phyloP scores from a whole-genome alignment of 2,888 invertebrate species.

The Noctua comes region DNA sequence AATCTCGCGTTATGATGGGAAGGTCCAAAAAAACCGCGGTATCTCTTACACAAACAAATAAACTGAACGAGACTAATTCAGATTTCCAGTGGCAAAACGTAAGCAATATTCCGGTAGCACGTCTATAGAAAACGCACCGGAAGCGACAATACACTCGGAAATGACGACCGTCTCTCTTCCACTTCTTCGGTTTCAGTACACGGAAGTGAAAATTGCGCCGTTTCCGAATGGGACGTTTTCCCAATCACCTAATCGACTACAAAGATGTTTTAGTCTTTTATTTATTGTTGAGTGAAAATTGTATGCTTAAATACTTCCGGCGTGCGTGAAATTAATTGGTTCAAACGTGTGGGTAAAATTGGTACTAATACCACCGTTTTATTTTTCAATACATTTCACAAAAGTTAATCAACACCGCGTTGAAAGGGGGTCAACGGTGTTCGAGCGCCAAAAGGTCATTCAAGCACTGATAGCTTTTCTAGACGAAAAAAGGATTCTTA shows the following conservation, averaged over 20 bases:
- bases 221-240: slow-evolving; percentile 61
- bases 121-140: slow-evolving; percentile 63
- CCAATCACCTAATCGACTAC: slow-evolving; percentile 61
- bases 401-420: too few relatives aligned
- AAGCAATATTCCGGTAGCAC: slow-evolving; percentile 50
- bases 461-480: background rate
- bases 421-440: background rate
- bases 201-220: slow-evolving; percentile 63
- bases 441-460: background rate
- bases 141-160: slow-evolving; percentile 66
- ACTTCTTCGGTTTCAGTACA: slow-evolving; percentile 63
- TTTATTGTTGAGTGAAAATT: slow-evolving; percentile 26
- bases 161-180: slow-evolving; percentile 66
- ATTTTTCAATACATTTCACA: background rate
- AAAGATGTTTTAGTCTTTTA: slow-evolving; percentile 48
- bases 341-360: background rate
- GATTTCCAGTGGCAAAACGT: slow-evolving; percentile 49
- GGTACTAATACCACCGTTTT: background rate
- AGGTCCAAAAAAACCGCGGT: background rate
- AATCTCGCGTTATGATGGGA: background rate
- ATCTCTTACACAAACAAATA: slow-evolving; percentile 20
- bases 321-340: background rate
- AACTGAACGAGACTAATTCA: slow-evolving; percentile 36
- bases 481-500: background rate
- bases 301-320: background rate